Base-by-base conservation (phyloP, 1,140 invertebrate genomes). In the Papilio aristodemus region DNA sequence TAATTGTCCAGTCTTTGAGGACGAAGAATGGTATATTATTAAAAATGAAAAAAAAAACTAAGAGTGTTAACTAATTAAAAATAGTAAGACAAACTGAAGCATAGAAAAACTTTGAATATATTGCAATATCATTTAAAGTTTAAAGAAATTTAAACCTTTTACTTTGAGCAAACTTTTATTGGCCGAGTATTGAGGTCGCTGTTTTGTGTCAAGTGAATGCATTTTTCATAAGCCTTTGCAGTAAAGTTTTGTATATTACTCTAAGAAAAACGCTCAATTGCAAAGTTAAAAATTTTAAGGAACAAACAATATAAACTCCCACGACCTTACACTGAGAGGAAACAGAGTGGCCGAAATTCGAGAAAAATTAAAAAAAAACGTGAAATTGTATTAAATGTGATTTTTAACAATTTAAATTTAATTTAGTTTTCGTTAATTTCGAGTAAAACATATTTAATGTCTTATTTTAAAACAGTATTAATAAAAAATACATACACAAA, bases 211-310 rank as follows among this genome's bases (percentile, higher is more conserved):
- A 19, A 46, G 8, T 19, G 43, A 46, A 9, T 19, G 6, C 8
- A 46, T 46, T 46, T 43, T 43, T 46, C 43, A 46, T 46, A 9
- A 46, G 43, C 41, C 41, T 19, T 39, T 39, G 38, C 13, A 9
- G 41, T 9, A 46, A 46, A 19, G 6, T 9, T 14, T 43, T 17
- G 41, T 43, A 43, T 43, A 17, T 43, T 43, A 8, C 4, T 39
- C 11, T 46, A 9, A 46, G 39, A 46, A 19, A n/a, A 19, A 19
- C 14, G 7, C 14, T 43, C n/a, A 43, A 43, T 43, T 43, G n/a
- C 13, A 7, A 43, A 14, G 14, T 43, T 43, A 0, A 43, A 43
- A 43, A 43, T 43, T 32, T 2, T 32, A 32, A 3, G 14, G 3
- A 43, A 43, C 5, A 43, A 17, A 43, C 38, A 39, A n/a, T n/a